Evolutionary conservation across 1,140 invertebrate species (phyloP).

Genomic region (Paramacrobiotus metropolitanus): DNA sequence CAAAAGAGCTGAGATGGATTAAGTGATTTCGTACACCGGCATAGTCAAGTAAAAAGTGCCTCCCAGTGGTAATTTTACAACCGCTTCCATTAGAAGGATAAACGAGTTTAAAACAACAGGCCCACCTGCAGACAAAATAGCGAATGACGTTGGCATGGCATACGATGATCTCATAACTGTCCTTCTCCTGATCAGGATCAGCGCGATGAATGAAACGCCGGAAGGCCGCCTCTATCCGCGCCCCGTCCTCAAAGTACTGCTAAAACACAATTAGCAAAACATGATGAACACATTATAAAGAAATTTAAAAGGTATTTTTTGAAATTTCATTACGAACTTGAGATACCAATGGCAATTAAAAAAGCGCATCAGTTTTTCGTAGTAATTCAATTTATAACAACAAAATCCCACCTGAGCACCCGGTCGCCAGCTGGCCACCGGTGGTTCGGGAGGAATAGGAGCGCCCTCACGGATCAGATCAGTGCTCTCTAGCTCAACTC

Average conservation of each 20-base stretch:
- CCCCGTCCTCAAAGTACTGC: slow-evolving; percentile 83
- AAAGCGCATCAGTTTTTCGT: too few species aligned
- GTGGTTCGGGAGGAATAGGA: slow-evolving; percentile 66
- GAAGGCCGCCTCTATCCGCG: slow-evolving; percentile 88
- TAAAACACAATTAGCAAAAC: slow-evolving; percentile 18
- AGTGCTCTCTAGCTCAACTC: slow-evolving; percentile 32
- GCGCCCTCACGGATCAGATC: slow-evolving; percentile 72
- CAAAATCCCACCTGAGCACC: slow-evolving; percentile 39
- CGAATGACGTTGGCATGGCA: slow-evolving; percentile 96
- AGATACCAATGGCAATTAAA: neutral
- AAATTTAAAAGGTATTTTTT: too few species aligned
- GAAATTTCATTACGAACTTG: neutral
- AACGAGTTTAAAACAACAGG: neutral
- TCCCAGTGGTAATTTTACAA: too few species aligned
- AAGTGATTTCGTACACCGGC: too few species aligned
- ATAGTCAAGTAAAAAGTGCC: too few species aligned
- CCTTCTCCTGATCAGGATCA: slow-evolving; percentile 44
- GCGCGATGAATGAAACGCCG: slow-evolving; percentile 79
- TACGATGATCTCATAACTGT: slow-evolving; percentile 73
- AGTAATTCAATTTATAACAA: neutral
- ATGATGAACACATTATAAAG: neutral
- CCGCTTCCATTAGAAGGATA: too few species aligned
- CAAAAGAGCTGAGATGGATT: too few species aligned
- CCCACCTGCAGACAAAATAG: slow-evolving; percentile 79
- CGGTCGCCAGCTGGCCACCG: slow-evolving; percentile 57